Conservation (phyloP, 2,797 vertebrate species). For the Geotrypetes seraphini region DNA sequence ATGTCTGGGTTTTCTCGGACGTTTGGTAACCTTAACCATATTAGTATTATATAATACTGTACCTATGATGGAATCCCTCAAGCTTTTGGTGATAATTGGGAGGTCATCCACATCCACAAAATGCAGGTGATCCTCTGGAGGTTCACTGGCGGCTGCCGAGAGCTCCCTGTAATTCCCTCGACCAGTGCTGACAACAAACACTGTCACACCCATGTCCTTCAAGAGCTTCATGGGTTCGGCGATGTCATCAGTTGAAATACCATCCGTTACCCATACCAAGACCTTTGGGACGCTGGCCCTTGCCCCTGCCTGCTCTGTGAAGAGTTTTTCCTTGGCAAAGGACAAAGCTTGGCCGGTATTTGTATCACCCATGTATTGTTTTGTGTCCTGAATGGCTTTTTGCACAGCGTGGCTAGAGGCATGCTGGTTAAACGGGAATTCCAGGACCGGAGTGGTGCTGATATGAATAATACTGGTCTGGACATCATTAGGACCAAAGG, state of each 20-base stretch:
- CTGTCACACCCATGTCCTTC: slow-evolving; percentile 66
- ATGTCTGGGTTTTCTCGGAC: too few relatives aligned
- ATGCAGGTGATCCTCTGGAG: slow-evolving; percentile 65
- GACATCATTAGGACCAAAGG: slow-evolving; percentile 68
- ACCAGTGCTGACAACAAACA: slow-evolving; percentile 86
- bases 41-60: background rate
- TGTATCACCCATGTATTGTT: slow-evolving; percentile 80
- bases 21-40: too few relatives aligned
- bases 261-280: slow-evolving; percentile 90
- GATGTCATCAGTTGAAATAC: slow-evolving; percentile 77
- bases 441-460: slow-evolving; percentile 68
- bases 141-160: slow-evolving; percentile 66
- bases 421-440: slow-evolving; percentile 72
- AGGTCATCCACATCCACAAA: slow-evolving; percentile 92
- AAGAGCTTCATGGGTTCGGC: slow-evolving; percentile 68
- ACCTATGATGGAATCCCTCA: slow-evolving; percentile 77
- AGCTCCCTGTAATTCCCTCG: slow-evolving; percentile 74
- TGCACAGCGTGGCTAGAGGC: slow-evolving; percentile 40
- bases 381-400: slow-evolving; percentile 50
- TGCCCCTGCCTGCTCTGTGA: slow-evolving; percentile 49
- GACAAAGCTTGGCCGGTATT: slow-evolving; percentile 78
- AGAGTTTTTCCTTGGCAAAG: slow-evolving; percentile 56
- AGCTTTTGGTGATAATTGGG: slow-evolving; percentile 70
- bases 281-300: slow-evolving; percentile 73
- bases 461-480: slow-evolving; percentile 77